Evolutionary conservation across 2,113 vertebrate genomes (phyloP), one percentile per base, ranked within the genome.

Genomic region (Porphyrio hochstetteri): DNA sequence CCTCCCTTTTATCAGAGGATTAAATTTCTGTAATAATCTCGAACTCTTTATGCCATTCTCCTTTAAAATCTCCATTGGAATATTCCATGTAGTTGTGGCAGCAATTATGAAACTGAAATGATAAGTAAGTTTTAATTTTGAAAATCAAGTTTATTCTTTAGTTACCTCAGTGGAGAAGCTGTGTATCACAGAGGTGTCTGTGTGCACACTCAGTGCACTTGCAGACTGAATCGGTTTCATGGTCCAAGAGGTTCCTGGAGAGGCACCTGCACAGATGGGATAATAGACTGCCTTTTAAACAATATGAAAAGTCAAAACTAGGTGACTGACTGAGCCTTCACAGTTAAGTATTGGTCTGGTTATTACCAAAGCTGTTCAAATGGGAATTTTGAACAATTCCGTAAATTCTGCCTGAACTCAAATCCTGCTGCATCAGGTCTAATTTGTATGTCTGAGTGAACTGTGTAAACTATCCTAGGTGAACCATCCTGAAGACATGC

Each of bases 181-280:
- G 36, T 60, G 60, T 36, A 18, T 28, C 55, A 78, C 29, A n/a
- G 7, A 29, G 78, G 31, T 48, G 16, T 17, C 55, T 84, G 17
- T 57, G 50, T 40, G 25, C 14, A 36, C 19, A 56, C 1, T 2
- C 38, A 35, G 25, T 6, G 18, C 38, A 25, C 16, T 70, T 28
- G 42, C 5, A 60, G 27, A 28, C 10, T 27, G 55, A 3, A 20
- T 33, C 59, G 3, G 20, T 29, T 5, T 5, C 0, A 0, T 16
- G 14, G 10, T 56, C n/a, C 85, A 52, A 40, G 27, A n/a, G 15
- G 5, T 36, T 84, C 50, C 35, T 31, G 7, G 19, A 24, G 19
- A 46, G 38, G 4, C 14, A 8, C 25, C 17, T 67, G 17, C 24
- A 27, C 3, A 29, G n/a, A 25, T 0, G 1, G 9, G 20, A 18